Evolutionary conservation across 2,113 vertebrate genomes (phyloP).

Genomic region (Scytalopus superciliaris): DNA sequence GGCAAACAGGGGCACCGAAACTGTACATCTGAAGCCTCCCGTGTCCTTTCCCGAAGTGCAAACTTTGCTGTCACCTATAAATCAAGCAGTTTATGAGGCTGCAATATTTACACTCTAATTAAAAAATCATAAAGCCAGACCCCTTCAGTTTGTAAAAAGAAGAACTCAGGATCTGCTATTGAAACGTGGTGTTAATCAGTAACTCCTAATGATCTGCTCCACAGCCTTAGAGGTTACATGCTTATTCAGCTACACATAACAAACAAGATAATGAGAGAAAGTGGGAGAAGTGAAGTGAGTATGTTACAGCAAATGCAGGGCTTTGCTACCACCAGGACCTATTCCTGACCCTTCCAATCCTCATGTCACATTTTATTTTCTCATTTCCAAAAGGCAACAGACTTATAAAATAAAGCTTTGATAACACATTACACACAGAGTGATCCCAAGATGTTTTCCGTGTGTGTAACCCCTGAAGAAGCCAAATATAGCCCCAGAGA

Average conservation of each 20-base stretch:
- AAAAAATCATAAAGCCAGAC: constrained; percentile 86
- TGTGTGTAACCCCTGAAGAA: background rate
- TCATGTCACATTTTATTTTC: background rate
- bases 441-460: background rate
- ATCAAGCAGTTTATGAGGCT: constrained; percentile 84
- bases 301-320: background rate
- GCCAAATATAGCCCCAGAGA: background rate
- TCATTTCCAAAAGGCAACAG: constrained; percentile 17
- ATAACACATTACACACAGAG: background rate
- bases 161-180: constrained; percentile 70
- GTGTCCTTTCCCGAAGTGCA: constrained; percentile 64
- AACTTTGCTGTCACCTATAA: constrained; percentile 81
- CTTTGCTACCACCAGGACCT: background rate
- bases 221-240: constrained; percentile 52
- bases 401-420: constrained; percentile 9
- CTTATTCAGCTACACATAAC: constrained; percentile 62
- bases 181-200: constrained; percentile 80
- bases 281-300: background rate
- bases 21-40: constrained; percentile 7
- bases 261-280: constrained; percentile 57
- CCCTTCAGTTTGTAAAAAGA: constrained; percentile 77
- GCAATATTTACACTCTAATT: constrained; percentile 90
- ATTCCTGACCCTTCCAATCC: background rate
- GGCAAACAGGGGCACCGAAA: constrained; percentile 5
- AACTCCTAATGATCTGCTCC: constrained; percentile 75